Base-by-base conservation (phyloP, 1,140 invertebrate species). In the Pachypeltis micranthus region DNA sequence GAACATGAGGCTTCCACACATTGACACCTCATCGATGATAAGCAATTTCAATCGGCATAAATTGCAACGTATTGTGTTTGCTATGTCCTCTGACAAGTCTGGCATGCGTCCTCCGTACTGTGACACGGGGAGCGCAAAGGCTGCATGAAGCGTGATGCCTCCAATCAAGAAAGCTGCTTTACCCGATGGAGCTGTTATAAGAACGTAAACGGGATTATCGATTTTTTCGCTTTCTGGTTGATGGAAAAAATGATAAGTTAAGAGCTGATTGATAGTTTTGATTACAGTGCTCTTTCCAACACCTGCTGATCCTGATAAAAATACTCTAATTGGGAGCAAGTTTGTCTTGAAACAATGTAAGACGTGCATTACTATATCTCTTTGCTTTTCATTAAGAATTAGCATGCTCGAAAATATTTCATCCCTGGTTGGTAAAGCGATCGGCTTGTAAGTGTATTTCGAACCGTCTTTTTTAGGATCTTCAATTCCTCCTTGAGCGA, bases 21-120 rank as follows among this genome's bases (percentile, higher is more conserved):
- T 66, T 2, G 59, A 62, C 14, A 67, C 59, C 61, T 67, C 66
- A 56, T 67, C 66, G 4, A 66, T 66, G 1, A 67, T 66, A 2
- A 63, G n/a, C 21, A 66, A 27, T 59, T 67, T 62, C 19, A 65
- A 26, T n/a, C 61, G 7, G 14, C 23, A 10, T 21, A 54, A 51
- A 29, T 21, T 16, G 24, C 27, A 26, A 27, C 31, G 21, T 27
- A 34, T 29, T 14, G 25, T 44, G 24, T n/a, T n/a, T n/a, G n/a
- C n/a, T n/a, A n/a, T n/a, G n/a, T n/a, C n/a, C n/a, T n/a, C n/a
- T n/a, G n/a, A n/a, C n/a, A n/a, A n/a, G n/a, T n/a, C n/a, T n/a
- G n/a, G n/a, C n/a, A n/a, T n/a, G n/a, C n/a, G n/a, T n/a, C n/a
- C n/a, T n/a, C n/a, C n/a, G n/a, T n/a, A n/a, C n/a, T n/a, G n/a